Evolutionary conservation across 1,140 invertebrate species (phyloP), one percentile per base, ranked within the genome.

Genomic region (Acromyrmex echinatior): DNA sequence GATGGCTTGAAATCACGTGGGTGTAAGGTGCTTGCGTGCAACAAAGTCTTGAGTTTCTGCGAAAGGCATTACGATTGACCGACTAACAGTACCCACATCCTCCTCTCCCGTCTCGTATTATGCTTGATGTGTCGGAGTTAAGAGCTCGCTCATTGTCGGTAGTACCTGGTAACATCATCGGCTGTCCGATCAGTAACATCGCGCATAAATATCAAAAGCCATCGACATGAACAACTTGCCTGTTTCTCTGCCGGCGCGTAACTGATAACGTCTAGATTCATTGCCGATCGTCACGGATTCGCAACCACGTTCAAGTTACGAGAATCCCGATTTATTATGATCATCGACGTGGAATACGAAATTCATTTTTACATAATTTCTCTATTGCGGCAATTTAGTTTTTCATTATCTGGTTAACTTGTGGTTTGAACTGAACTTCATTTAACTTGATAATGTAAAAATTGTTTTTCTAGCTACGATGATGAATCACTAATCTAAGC

Each of bases 201-300:
- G 74, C 62, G 56, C 78, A 88, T 78, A 90, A 90, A 88, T 90
- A 88, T 80, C 66, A 53, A 45, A 56, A 79, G 60, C 31, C 76
- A 68, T 60, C 62, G 68, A 77, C 56, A 70, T 71, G 58, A 65
- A 80, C n/a, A 68, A 21, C 51, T 39, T 16, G 35, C n/a, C 74
- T 56, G 18, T 66, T 18, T 71, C 66, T 78, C 53, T 62, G 68
- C 35, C 80, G 56, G 14, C 56, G 49, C 31, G 70, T 31, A 74
- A 39, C 70, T 74, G 80, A 76, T 84, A 84, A 74, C 70, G 80
- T 84, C 56, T 74, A 74, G 56, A 82, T 82, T 73, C 56, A 62
- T 74, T 74, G 25, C 56, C 16, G 77, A 62, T 74, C 56, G 80
- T 49, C 45, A 80, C 63, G 80, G 56, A 76, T 45, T 84, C 35